A percentile compares a stretch with the other conserved stretches of the same genome.
Conservation (phyloP, 2,113 vertebrate genomes). For the Bufo gargarizans region DNA sequence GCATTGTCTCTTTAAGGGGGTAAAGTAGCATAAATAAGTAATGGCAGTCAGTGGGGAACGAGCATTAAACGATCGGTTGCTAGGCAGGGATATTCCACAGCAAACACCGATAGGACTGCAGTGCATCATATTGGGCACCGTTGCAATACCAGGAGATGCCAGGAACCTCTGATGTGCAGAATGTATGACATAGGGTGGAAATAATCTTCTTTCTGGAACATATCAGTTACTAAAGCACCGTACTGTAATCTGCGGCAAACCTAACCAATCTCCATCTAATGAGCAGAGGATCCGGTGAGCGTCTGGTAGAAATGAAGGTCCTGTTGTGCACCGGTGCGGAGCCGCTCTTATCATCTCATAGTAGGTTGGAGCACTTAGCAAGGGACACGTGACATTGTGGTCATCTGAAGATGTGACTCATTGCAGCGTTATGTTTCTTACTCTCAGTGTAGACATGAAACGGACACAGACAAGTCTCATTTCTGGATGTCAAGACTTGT, state of each 20-base stretch:
- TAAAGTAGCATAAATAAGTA: conserved; percentile 28
- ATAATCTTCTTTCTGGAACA: conserved; percentile 25
- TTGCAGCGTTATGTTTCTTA: neutral
- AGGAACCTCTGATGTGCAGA: neutral
- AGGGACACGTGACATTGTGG: neutral
- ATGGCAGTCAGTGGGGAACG: conserved; percentile 22
- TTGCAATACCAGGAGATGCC: conserved; percentile 2
- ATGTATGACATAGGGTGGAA: conserved; percentile 23
- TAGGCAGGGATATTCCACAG: conserved; percentile 34
- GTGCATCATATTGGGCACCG: conserved; percentile 4
- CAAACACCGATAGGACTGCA: conserved; percentile 8
- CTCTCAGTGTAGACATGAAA: neutral
- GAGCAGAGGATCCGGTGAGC: neutral
- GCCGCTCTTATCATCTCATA: neutral
- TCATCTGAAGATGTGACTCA: conserved; percentile 13
- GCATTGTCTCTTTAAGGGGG: neutral
- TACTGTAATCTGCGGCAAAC: neutral
- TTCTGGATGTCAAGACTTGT: neutral
- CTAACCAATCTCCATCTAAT: neutral
- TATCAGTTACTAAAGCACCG: conserved; percentile 13
- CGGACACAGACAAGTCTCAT: neutral
- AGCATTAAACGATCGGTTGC: conserved; percentile 1
- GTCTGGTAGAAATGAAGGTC: neutral
- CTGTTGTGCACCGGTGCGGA: neutral
- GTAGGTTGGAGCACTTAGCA: neutral